Percentiles rank a stretch among this genome's conserved stretches.
Conservation (phyloP, 2,888 invertebrate species). For the Pycnomerus fuliginosus region DNA sequence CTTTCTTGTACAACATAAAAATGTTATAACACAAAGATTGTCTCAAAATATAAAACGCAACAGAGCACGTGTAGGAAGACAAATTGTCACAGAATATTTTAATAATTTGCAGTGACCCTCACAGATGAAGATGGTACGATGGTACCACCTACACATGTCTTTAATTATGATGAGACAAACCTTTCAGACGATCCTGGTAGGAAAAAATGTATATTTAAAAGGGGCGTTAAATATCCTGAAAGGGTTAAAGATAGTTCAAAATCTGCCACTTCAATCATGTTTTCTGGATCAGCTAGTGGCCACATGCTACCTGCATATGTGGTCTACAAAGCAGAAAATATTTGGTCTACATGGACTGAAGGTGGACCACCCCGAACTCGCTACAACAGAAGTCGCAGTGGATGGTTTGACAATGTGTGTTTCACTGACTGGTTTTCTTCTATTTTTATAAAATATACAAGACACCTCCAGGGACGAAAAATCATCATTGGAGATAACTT, state of each 20-base stretch:
- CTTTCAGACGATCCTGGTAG: constrained; percentile 38
- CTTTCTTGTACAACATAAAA: too few species aligned
- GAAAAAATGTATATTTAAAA: constrained; percentile 16
- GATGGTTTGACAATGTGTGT: constrained; percentile 21
- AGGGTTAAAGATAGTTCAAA: constrained; percentile 19
- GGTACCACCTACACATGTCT: constrained; percentile 28
- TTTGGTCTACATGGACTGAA: constrained; percentile 24
- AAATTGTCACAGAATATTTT: constrained; percentile 28
- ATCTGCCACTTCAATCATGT: constrained; percentile 40
- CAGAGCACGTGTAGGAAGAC: constrained; percentile 17
- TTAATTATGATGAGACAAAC: constrained; percentile 44
- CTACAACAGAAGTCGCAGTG: constrained; percentile 20
- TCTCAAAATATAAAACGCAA: constrained; percentile 18
- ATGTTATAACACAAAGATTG: constrained; percentile 18
- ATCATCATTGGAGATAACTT: constrained; percentile 13
- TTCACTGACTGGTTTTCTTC: not conserved
- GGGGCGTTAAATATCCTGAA: constrained; percentile 24
- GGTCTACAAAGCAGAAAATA: constrained; percentile 33
- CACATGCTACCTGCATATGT: constrained; percentile 42
- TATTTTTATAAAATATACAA: not conserved
- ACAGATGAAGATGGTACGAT: constrained; percentile 3
- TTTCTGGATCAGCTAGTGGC: constrained; percentile 42
- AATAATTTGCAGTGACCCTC: constrained; percentile 21
- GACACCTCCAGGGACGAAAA: constrained; percentile 1
- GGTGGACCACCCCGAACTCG: constrained; percentile 13